Evolutionary conservation across 2,888 invertebrate genomes (phyloP).

Genomic region (Nephrotoma appendiculata): DNA sequence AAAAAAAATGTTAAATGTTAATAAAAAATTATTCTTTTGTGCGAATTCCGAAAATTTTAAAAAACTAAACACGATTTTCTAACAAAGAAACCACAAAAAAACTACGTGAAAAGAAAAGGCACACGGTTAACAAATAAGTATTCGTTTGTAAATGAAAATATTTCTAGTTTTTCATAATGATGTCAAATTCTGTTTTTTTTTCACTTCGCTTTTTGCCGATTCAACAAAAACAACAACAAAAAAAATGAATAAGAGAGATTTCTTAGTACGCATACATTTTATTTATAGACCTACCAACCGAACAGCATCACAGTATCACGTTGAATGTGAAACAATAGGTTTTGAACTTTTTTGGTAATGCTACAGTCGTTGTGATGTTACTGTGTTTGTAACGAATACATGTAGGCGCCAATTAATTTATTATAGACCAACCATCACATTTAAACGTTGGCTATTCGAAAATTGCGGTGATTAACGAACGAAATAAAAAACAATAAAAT

Average conservation of each 20-base stretch:
- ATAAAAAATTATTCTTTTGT: too few species aligned
- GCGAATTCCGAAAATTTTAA: not conserved
- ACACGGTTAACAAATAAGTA: not conserved
- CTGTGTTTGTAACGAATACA: not conserved
- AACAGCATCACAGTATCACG: not conserved
- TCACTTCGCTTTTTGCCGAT: not conserved
- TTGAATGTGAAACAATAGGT: not conserved
- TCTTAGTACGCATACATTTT: not conserved
- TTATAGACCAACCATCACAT: not conserved
- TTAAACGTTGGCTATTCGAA: not conserved
- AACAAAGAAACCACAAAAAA: not conserved
- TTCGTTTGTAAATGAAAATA: not conserved
- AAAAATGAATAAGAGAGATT: not conserved
- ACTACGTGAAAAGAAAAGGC: not conserved
- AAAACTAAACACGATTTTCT: not conserved
- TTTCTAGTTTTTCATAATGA: not conserved
- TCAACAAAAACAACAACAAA: not conserved
- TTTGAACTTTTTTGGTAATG: not conserved
- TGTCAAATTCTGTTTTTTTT: not conserved
- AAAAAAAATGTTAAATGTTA: too few species aligned
- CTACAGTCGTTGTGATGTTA: not conserved
- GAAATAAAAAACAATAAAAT: not conserved
- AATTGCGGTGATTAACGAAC: not conserved
- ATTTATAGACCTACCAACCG: not conserved
- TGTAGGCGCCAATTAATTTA: not conserved